Percentiles rank a stretch among this genome's conserved stretches.
These are phyloP conservation scores for Atrichornis clamosus DNA, from an alignment of 2,113 vertebrate genomes.

Conservation along the genomic window DNA sequence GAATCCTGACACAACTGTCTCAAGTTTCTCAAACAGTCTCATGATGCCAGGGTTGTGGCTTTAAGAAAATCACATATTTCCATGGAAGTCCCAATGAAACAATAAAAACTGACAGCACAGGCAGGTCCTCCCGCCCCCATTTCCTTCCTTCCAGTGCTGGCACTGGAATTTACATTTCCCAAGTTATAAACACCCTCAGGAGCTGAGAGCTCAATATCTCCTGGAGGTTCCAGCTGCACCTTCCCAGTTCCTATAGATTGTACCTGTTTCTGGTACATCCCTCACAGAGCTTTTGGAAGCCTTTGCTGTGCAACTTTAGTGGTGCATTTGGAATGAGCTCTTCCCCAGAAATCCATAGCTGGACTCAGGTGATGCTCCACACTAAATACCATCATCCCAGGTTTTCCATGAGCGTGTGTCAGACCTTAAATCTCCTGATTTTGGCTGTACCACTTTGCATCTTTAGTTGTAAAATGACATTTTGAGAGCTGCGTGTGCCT, in stretches of 20 bases:
- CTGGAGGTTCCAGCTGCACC: not conserved
- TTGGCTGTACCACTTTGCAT: not conserved
- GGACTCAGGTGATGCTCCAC: not conserved
- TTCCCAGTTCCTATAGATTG: not conserved
- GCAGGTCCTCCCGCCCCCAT: not conserved
- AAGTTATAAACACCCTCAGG: not conserved
- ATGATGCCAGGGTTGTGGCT: not conserved
- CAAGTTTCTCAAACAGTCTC: not conserved
- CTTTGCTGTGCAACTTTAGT: rapidly evolving
- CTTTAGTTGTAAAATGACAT: not conserved
- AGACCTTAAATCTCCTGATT: not conserved
- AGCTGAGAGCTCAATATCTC: not conserved
- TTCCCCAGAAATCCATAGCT: not conserved
- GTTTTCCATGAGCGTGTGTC: not conserved
- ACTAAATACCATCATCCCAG: not conserved
- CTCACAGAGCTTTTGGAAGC: not conserved
- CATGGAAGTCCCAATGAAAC: not conserved
- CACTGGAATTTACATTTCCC: not conserved
- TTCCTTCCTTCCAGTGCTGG: not conserved
- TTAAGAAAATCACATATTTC: not conserved
- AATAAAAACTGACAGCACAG: not conserved
- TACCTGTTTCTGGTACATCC: not conserved
- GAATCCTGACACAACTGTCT: rapidly evolving
- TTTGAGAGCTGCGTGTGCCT: not conserved
- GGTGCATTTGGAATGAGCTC: not conserved